Base-by-base conservation (phyloP, 2,797 vertebrate species). In the Tolypeutes matacus region DNA sequence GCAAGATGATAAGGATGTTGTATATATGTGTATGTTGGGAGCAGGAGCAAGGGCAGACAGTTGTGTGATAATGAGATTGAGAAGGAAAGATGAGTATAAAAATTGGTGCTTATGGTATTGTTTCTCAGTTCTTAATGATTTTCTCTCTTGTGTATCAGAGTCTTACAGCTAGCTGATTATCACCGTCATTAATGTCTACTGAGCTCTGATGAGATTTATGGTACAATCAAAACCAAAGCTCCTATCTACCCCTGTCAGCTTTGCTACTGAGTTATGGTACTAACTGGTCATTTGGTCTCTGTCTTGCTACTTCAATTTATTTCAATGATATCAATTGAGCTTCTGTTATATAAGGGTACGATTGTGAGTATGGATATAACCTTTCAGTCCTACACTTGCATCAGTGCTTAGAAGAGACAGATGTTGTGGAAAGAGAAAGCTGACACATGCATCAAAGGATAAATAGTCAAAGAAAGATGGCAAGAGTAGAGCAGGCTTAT, bases 61-160 rank as follows among this genome's bases (percentile, higher is more conserved):
- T 58, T 51, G 8, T 10, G 11, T 69, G 42, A 20, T n/a, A 51
- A 60, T 31, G 56, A 62, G 25, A 91, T 29, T 77, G 21, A 75
- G 80, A 60, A 70, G 36, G 29, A 86, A 83, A 83, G 17, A 56
- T 34, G 49, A 89, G n/a, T 60, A 49, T 81, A 93, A 78, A 91
- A 62, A 46, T 62, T 75, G 46, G 29, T 81, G 60, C 84, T 42
- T 9, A 77, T 46, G 20, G 5, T 27, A 86, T 56, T 85, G 64
- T 70, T 84, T 77, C 49, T 80, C 51, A 94, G 92, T 89, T 89
- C 27, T 36, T 62, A 93, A 58, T 46, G n/a, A 75, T 25, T 10
- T 78, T 75, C 36, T 83, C 64, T 77, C 73, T 62, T 25, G 34
- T 60, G 20, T 15, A 76, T 7, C 56, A 69, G 83, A 86, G 58